phyloP scores from a whole-genome alignment of 2,888 invertebrate genomes.

The Synanthedon myopaeformis region DNA sequence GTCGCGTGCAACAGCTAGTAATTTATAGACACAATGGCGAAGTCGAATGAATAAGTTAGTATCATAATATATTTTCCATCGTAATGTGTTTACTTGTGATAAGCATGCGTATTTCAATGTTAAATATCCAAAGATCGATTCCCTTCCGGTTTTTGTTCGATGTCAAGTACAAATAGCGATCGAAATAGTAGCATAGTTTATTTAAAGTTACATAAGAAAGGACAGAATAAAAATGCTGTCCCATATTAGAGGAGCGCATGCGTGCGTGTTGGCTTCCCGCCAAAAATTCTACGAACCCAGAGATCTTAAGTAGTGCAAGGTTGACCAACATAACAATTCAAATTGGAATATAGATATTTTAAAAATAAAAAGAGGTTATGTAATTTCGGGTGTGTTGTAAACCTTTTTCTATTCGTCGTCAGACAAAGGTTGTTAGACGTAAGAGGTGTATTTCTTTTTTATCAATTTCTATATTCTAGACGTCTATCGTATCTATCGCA shows the following conservation, averaged over 20 bases:
- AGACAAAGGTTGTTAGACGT: no score
- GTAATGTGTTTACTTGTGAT: no score
- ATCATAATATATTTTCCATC: no score
- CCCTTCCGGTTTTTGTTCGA: slow-evolving; percentile 7
- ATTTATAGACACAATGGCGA: no score
- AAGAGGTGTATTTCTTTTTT: no score
- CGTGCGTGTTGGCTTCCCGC: slow-evolving; percentile 24
- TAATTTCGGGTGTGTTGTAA: slow-evolving; percentile 7
- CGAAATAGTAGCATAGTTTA: slow-evolving; percentile 11
- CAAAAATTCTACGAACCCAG: slow-evolving; percentile 25
- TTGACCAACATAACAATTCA: slow-evolving; percentile 18
- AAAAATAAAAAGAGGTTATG: slow-evolving; percentile 15
- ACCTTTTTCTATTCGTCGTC: not conserved
- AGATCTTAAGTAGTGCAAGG: slow-evolving; percentile 25
- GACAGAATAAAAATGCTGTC: slow-evolving; percentile 14
- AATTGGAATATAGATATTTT: slow-evolving; percentile 14
- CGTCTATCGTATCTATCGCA: no score
- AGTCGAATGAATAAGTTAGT: no score
- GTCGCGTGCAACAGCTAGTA: no score
- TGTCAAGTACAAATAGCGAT: slow-evolving; percentile 23
- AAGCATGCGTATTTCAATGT: no score
- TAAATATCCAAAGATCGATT: not conserved
- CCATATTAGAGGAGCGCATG: slow-evolving; percentile 18
- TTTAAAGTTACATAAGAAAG: slow-evolving; percentile 27
- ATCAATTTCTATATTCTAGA: no score